Base-by-base conservation (phyloP, 2,797 vertebrate genomes). In the Euthynnus affinis region DNA sequence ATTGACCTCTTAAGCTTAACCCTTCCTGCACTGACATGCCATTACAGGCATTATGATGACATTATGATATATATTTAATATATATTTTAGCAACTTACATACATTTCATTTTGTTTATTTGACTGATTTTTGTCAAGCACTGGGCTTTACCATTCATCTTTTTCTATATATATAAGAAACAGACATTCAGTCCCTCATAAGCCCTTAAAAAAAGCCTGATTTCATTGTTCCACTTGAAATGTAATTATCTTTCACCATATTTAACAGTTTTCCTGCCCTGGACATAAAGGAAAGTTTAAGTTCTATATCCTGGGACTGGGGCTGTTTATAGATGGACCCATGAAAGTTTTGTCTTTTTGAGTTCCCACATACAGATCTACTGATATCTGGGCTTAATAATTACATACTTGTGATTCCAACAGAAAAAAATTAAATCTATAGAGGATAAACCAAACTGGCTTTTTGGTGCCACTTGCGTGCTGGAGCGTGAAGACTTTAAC, bases 401-500 rank as follows among this genome's bases (percentile, higher is more conserved):
- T 34, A 65, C 18, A 51, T 15, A 48, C 12, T 34, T 55, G 67
- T 63, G 17, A 71, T 40, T 37, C 27, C 17, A 53, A 60, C 9
- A 46, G 46, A 48, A 37, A 22, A 67, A 48, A 48, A 17, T 23
- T 12, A 17, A 59, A 67, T 25, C 17, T 48, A n/a, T 27, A 59
- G 42, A 74, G 48, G 29, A 82, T 63, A 51, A 78, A 80, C 64
- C 76, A 44, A 22, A 62, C 37, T 25, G 63, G 37, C 22, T 64
- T 73, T 73, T 64, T 69, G 23, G 25, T 83, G 42, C 44, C 75
- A 63, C 72, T 83, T 68, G 83, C 66, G 61, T 86, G 83, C 82
- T 83, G 82, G 59, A 88, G 84, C 74, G 71, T 82, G 86, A 86
- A 84, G 62, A 79, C 68, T 88, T 87, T 82, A 87, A 75, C 82